These are phyloP conservation scores for Platycnemis pennipes DNA, from an alignment of 2,888 invertebrate species.

Conservation along the genomic window DNA sequence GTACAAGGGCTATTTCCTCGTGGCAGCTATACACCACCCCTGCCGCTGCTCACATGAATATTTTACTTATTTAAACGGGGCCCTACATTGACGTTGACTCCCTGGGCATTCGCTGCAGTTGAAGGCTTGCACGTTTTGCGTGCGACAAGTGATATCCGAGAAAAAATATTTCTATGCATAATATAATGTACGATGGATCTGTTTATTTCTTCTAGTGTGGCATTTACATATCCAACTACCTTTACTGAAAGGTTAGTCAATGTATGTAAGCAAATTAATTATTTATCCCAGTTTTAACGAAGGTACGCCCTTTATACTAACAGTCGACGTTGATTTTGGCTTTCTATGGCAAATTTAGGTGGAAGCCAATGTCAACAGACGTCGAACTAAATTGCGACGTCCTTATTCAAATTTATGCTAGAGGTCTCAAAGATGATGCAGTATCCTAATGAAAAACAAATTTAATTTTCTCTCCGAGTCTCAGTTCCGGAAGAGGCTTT, in stretches of 20 bases:
- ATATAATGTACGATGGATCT: too few relatives aligned
- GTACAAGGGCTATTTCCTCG: background rate
- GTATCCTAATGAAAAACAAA: conserved; percentile 32
- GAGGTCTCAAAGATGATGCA: background rate
- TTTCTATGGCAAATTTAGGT: background rate
- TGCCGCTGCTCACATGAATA: background rate
- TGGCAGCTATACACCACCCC: background rate
- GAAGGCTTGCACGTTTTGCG: background rate
- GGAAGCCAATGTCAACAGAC: background rate
- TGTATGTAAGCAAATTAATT: background rate
- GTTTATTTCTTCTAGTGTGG: too few relatives aligned
- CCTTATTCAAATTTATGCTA: background rate
- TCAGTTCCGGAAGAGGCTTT: background rate
- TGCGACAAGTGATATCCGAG: background rate
- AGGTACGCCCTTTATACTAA: background rate
- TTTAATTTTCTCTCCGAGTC: conserved; percentile 14
- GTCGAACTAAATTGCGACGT: background rate
- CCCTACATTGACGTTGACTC: background rate
- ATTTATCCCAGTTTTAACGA: background rate
- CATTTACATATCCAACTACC: too few relatives aligned
- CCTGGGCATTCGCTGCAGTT: background rate
- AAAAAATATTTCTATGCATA: background rate
- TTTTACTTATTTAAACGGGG: background rate
- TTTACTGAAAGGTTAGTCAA: background rate
- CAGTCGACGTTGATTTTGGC: background rate